Evolutionary conservation across 2,113 vertebrate genomes (phyloP).

Genomic region (Gymnogyps californianus): DNA sequence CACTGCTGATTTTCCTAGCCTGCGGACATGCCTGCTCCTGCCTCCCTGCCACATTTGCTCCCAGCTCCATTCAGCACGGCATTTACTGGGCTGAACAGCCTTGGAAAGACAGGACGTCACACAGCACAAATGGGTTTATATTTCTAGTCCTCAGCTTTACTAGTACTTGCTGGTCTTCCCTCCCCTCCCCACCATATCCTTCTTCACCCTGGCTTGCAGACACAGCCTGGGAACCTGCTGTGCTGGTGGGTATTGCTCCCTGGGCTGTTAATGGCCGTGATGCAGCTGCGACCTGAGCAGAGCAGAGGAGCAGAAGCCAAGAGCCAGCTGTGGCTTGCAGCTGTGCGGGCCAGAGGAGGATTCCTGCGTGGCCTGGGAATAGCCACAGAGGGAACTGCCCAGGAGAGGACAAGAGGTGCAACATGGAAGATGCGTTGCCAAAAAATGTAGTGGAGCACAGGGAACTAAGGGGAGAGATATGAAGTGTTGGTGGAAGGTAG

Average conservation of each 20-base stretch:
- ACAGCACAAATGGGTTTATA: not conserved
- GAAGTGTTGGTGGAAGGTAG: not conserved
- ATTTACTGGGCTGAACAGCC: not conserved
- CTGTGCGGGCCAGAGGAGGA: rapidly evolving
- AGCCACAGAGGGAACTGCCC: not conserved
- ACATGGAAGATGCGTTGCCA: not conserved
- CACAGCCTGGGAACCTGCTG: not conserved
- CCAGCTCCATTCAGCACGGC: not conserved
- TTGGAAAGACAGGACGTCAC: not conserved
- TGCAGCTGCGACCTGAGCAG: not conserved
- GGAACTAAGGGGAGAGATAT: not conserved
- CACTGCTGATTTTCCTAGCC: not conserved
- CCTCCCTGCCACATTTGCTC: not conserved
- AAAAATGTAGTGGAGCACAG: not conserved
- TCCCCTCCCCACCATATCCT: not conserved
- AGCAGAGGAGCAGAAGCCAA: not conserved
- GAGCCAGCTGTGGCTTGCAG: not conserved
- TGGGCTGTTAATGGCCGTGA: not conserved
- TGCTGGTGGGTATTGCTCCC: not conserved
- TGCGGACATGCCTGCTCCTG: not conserved
- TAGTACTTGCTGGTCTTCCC: not conserved
- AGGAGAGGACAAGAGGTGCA: not conserved
- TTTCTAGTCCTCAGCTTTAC: not conserved
- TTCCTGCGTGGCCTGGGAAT: not conserved
- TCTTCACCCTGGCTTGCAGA: not conserved